Evolutionary conservation across 2,113 vertebrate genomes (phyloP).

Genomic region (Pteropus alecto): DNA sequence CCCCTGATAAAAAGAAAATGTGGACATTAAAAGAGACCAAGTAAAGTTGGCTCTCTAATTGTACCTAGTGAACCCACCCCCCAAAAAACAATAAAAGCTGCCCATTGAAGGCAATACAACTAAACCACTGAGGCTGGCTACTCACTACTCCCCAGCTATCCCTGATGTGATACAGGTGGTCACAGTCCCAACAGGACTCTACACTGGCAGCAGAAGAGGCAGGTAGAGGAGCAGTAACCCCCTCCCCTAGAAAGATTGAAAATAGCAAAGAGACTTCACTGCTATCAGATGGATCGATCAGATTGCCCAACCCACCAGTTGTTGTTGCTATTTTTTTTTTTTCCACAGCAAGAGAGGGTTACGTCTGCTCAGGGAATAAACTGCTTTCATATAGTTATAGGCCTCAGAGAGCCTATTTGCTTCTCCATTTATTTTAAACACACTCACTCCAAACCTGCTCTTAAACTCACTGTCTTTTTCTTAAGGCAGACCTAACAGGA

Average conservation of each 20-base stretch:
- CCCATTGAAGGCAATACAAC: background rate
- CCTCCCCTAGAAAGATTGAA: background rate
- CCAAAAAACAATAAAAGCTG: background rate
- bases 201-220: accelerated
- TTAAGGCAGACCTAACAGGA: background rate
- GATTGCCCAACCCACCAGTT: background rate
- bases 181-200: background rate
- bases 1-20: background rate
- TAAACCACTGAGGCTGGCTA: background rate
- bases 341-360: background rate
- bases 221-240: accelerated
- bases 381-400: background rate
- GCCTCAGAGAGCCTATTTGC: background rate
- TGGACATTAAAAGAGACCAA: background rate
- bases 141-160: background rate
- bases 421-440: background rate
- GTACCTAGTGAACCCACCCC: background rate
- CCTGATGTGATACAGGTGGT: background rate
- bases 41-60: background rate
- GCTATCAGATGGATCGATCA: background rate
- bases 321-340: background rate
- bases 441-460: background rate
- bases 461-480: background rate
- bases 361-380: background rate
- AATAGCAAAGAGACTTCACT: background rate